Percentiles rank a stretch among this genome's conserved stretches.
Conservation (phyloP, 2,797 vertebrate genomes). For the Propithecus deckenii region DNA sequence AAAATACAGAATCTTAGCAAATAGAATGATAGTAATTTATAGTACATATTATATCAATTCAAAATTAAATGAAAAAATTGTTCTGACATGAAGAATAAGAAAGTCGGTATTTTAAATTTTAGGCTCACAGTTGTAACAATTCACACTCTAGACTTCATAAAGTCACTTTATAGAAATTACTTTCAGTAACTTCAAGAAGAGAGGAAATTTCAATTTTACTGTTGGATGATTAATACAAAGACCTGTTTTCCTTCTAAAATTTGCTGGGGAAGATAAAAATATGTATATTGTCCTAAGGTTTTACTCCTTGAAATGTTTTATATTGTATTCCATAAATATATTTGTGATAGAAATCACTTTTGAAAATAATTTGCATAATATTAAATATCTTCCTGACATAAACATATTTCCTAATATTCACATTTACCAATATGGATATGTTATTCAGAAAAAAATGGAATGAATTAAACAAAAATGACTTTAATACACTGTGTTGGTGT, state of each 20-base stretch:
- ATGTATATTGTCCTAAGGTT: not conserved
- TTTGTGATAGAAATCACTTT: not conserved
- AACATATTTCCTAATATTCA: not conserved
- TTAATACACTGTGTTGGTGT: not conserved
- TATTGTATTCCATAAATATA: not conserved
- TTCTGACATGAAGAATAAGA: not conserved
- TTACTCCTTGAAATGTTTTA: not conserved
- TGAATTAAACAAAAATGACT: not conserved
- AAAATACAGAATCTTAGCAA: not conserved
- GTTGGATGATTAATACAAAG: not conserved
- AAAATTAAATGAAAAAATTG: not conserved
- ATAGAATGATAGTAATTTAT: not conserved
- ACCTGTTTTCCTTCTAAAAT: not conserved
- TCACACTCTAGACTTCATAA: not conserved
- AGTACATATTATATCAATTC: not conserved
- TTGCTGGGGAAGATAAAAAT: not conserved
- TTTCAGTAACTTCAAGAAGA: not conserved
- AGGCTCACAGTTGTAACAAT: not conserved
- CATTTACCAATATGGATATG: not conserved
- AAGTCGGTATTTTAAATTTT: not conserved
- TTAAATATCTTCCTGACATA: not conserved
- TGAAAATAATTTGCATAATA: not conserved
- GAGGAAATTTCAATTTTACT: not conserved
- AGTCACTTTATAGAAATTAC: not conserved
- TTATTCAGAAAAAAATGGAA: not conserved